These are phyloP conservation scores for Riptortus pedestris DNA, from an alignment of 1,140 invertebrate genomes.

Conservation along the genomic window DNA sequence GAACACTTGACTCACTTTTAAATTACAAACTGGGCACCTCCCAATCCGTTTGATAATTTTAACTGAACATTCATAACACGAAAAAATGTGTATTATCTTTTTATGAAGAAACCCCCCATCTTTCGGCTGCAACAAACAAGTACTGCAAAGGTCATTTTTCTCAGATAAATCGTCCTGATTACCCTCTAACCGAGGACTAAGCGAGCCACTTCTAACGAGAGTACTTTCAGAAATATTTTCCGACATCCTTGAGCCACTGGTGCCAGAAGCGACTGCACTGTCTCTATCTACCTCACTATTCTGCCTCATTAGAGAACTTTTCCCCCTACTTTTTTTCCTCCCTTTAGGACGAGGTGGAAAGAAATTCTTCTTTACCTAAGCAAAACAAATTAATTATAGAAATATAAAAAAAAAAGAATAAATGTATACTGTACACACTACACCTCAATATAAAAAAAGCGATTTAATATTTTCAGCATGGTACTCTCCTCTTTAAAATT, in stretches of 20 bases:
- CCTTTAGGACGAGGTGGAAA: constrained; percentile 18
- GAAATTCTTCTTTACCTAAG: constrained; percentile 22
- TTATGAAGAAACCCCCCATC: constrained; percentile 24
- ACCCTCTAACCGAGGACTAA: too few species aligned
- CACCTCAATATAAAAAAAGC: too few species aligned
- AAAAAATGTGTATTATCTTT: constrained; percentile 23
- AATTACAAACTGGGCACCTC: constrained; percentile 24
- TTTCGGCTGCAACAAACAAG: constrained; percentile 18
- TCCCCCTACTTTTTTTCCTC: background rate
- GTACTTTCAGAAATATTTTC: background rate
- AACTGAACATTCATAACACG: constrained; percentile 22
- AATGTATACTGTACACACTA: too few species aligned
- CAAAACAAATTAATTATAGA: constrained; percentile 4
- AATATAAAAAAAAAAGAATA: too few species aligned
- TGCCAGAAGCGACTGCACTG: background rate
- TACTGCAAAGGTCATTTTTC: constrained; percentile 18
- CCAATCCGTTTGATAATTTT: constrained; percentile 23
- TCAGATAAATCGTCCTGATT: constrained; percentile 2
- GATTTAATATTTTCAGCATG: too few species aligned
- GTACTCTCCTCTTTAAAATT: too few species aligned
- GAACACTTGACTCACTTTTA: constrained; percentile 2
- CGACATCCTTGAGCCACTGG: background rate
- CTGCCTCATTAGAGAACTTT: background rate
- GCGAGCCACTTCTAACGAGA: background rate
- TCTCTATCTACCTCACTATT: background rate